Percentiles rank a stretch among this genome's conserved stretches.
phyloP scores from a whole-genome alignment of 2,113 vertebrate genomes.

The Crypturellus undulatus region DNA sequence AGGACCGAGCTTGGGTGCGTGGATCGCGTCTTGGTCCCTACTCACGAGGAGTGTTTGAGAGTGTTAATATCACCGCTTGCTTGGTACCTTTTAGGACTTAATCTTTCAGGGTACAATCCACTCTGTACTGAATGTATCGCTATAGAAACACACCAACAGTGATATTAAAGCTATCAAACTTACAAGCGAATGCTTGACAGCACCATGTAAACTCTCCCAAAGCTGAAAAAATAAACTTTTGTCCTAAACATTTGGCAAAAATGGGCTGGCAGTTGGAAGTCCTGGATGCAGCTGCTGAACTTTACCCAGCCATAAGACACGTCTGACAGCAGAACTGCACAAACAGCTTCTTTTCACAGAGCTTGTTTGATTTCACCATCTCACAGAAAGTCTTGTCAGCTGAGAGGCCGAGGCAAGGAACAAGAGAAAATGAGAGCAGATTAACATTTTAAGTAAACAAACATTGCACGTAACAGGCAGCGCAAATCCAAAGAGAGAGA shows the following conservation, averaged over 20 bases:
- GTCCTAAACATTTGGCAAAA: conserved; percentile 67
- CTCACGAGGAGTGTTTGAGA: conserved; percentile 47
- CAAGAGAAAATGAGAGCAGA: conserved; percentile 52
- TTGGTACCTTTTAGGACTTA: conserved; percentile 15
- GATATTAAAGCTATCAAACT: conserved; percentile 71
- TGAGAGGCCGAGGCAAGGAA: conserved; percentile 50
- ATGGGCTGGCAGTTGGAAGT: conserved; percentile 48
- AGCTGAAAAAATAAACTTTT: conserved; percentile 62
- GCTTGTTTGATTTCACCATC: conserved; percentile 92
- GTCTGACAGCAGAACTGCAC: conserved; percentile 93
- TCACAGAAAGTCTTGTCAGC: conserved; percentile 92
- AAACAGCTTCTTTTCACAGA: conserved; percentile 92
- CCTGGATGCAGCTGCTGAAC: conserved; percentile 18
- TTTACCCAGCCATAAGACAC: conserved; percentile 89
- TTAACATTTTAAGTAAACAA: conserved; percentile 65
- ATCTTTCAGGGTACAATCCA: background rate
- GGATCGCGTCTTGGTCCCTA: conserved; percentile 26
- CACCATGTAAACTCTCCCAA: conserved; percentile 64
- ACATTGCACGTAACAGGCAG: background rate
- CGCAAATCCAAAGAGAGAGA: background rate
- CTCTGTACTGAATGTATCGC: conserved; percentile 16
- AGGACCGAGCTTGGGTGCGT: background rate
- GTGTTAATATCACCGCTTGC: conserved; percentile 39
- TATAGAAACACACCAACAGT: conserved; percentile 46
- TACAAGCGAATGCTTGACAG: conserved; percentile 9